Base-by-base conservation (phyloP, 2,888 invertebrate species). In the Apodemia duryi region DNA sequence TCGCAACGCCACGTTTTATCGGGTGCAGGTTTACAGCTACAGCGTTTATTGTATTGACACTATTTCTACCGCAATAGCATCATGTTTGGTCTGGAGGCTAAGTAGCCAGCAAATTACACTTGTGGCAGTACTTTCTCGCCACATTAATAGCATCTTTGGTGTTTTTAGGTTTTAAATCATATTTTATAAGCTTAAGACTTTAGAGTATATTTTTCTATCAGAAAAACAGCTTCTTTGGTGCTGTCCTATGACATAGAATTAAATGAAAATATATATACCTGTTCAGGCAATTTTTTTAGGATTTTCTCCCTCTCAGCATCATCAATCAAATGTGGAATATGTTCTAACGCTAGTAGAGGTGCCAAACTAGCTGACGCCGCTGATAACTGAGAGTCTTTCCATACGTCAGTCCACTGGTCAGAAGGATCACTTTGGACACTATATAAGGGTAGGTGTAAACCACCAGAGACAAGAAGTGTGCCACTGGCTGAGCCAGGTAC, bases 401-500 rank as follows among this genome's bases (percentile, higher is more conserved):
- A 91, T 0, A 91, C 90, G 52, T 87, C 87, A 10, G 86, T 75
- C 85, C 84, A 88, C 68, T 88, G 88, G 41, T 89, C 88, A 0
- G 84, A 77, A 0, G 85, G 79, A 64, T 90, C 91, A 0, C 83
- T 77, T 52, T 84, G 85, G 3, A 85, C 75, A 70, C 79, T 89
- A 68, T 88, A 91, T 0, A 91, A 71, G 0, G 94, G 94, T 1
- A 94, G 84, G 57, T 94, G 93, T 11, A 95, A 85, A 61, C 95
- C 95, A 5, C 94, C 94, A 52, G 94, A 92, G 1, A 95, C 92
- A 0, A 94, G 80, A 0, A 95, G 85, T 1, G 93, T 92, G 0
- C 95, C 95, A 68, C 92, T 91, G 65, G 94, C 94, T 0, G 94
- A 94, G 0, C 94, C 94, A 1, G 95, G 94, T 0, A 95, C 94